Evolutionary conservation across 2,113 vertebrate genomes (phyloP), one percentile per base, ranked within the genome.

Genomic region (Oryzias javanicus): DNA sequence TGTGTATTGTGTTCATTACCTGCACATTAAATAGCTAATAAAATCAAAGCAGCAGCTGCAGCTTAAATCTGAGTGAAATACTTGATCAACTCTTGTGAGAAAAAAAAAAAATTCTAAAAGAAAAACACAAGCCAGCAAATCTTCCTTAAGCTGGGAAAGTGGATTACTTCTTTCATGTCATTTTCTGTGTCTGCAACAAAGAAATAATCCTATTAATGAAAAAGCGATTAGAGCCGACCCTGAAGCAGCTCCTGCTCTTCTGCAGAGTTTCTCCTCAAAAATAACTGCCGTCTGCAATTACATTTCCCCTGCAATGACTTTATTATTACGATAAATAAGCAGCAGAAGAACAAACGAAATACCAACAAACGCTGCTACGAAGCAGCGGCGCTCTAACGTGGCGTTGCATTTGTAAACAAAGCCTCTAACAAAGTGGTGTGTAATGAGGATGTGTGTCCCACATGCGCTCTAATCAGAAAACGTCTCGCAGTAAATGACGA

Each of bases 141-240:
- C 24, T 77, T 68, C 65, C 57, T 61, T 62, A n/a, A 19, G 49
- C 42, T 35, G 12, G 60, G 55, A 70, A 74, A 76, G 70, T 58
- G 50, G 71, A 79, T 84, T 76, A 74, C 22, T 52, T 65, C 58
- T 74, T 71, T 76, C 50, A 79, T 75, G 72, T 75, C 57, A 27
- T 64, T 46, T 72, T 72, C 59, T 63, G 48, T 49, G 63, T 74
- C 74, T 63, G 15, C 50, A 49, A 81, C 67, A 80, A 88, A 75
- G 67, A 70, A 83, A 79, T 78, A 79, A 86, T 83, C 72, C 47
- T 24, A 74, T 82, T 79, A 74, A 77, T 62, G 60, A 60, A 75
- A 76, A 73, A 74, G 8, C 19, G 22, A 73, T 82, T 77, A 70
- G 20, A 64, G 68, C 17, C 42, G 3, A 72, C 72, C 67, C 54